Evolutionary conservation across 2,113 vertebrate species (phyloP).

Genomic region (Dromiciops gliroides): DNA sequence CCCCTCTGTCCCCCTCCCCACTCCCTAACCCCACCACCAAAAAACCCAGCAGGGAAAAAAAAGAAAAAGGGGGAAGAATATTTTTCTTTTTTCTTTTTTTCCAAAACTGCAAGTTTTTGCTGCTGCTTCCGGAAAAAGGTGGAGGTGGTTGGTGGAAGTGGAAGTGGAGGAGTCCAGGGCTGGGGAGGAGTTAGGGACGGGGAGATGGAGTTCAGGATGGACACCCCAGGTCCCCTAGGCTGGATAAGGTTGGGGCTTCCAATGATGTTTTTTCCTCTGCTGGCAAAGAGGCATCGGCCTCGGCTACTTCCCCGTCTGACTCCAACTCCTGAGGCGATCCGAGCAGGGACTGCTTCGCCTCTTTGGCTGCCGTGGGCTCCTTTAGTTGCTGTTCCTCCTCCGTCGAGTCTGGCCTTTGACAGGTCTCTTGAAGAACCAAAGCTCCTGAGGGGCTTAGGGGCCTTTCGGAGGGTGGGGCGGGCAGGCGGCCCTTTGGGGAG

Average conservation of each 20-base stretch:
- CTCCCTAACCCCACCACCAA: slow-evolving; percentile 66
- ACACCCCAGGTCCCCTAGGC: slow-evolving; percentile 11
- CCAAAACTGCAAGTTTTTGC: slow-evolving; percentile 60
- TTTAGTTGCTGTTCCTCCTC: slow-evolving; percentile 45
- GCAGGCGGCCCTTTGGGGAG: slow-evolving; percentile 58
- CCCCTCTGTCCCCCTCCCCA: slow-evolving; percentile 31
- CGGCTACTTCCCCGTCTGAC: not conserved
- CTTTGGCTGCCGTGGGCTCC: not conserved
- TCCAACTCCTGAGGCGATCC: not conserved
- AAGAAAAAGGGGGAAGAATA: slow-evolving; percentile 61
- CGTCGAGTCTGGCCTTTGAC: slow-evolving; percentile 1
- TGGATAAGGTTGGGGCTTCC: slow-evolving; percentile 20
- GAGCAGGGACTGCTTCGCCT: not conserved
- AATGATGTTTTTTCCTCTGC: not conserved
- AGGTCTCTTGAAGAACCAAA: not conserved
- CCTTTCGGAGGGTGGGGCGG: slow-evolving; percentile 7
- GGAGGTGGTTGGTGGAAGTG: slow-evolving; percentile 48
- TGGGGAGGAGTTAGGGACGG: not conserved
- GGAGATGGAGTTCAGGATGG: not conserved
- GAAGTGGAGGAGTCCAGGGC: slow-evolving; percentile 27
- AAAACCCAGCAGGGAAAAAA: slow-evolving; percentile 54
- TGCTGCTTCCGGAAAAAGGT: not conserved
- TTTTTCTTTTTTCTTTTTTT: slow-evolving; percentile 78
- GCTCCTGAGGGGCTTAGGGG: not conserved
- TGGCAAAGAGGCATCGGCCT: not conserved